Conservation (phyloP, 1,140 invertebrate genomes). For the Neodiprion pinetum region DNA sequence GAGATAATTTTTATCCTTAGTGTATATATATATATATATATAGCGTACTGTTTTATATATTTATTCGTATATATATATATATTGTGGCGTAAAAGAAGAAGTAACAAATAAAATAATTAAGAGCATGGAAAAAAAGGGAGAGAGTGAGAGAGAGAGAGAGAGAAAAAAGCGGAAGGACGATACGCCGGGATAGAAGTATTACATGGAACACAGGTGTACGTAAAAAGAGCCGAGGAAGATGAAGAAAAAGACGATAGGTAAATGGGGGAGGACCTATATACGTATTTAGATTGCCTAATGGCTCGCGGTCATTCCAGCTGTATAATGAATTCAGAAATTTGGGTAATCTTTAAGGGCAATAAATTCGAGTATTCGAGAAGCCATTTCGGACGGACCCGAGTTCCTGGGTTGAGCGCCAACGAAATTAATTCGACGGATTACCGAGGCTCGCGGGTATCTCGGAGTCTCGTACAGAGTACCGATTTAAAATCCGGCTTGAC, state of each 20-base stretch:
- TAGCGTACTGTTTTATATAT: background rate
- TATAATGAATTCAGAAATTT: slow-evolving; percentile 15
- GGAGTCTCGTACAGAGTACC: background rate
- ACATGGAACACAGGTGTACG: too few species aligned
- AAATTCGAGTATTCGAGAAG: slow-evolving; percentile 6
- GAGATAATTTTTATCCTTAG: slow-evolving; percentile 9
- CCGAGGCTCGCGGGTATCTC: background rate
- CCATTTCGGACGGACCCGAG: background rate
- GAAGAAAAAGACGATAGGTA: background rate
- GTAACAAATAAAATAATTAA: background rate
- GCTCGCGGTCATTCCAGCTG: background rate
- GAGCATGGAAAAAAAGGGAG: too few species aligned
- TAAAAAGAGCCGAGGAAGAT: too few species aligned
- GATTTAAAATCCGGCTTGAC: background rate
- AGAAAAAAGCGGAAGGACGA: background rate
- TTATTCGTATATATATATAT: background rate
- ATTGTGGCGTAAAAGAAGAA: background rate
- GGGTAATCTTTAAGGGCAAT: slow-evolving; percentile 13
- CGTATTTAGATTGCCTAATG: slow-evolving; percentile 6
- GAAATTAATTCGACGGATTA: slow-evolving; percentile 4
- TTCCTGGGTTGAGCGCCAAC: background rate
- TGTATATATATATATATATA: background rate
- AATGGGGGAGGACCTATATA: background rate
- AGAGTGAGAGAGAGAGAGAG: background rate
- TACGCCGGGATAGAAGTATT: background rate